Evolutionary conservation across 1,140 invertebrate genomes (phyloP).

Genomic region (Lepidurus couesii): DNA sequence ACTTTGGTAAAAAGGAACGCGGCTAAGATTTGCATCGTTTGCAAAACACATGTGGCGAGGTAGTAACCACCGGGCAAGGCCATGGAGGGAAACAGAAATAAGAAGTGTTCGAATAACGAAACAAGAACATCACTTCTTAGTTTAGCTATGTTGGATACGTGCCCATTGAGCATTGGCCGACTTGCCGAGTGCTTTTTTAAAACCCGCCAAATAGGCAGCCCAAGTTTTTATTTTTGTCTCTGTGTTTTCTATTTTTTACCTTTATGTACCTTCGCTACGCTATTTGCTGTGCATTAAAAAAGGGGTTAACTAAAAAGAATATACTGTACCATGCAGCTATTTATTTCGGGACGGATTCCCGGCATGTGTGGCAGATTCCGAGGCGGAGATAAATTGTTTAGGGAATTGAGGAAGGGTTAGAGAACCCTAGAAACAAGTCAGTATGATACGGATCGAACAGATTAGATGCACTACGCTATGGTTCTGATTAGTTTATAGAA

Average conservation of each 20-base stretch:
- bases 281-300: not conserved
- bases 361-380: no score
- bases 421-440: not conserved
- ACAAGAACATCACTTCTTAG: not conserved
- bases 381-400: not conserved
- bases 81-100: not conserved
- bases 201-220: not conserved
- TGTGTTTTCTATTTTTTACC: not conserved
- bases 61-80: slow-evolving; percentile 6
- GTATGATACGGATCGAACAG: not conserved
- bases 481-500: not conserved
- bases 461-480: not conserved
- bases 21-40: no score
- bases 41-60: not conserved
- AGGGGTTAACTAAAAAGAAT: not conserved
- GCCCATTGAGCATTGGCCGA: not conserved
- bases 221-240: not conserved
- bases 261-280: not conserved
- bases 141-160: slow-evolving; percentile 5
- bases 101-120: not conserved
- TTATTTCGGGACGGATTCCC: not conserved
- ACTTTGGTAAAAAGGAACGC: no score
- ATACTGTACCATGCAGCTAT: not conserved
- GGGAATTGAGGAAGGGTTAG: no score
- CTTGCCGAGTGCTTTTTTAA: not conserved